Evolutionary conservation across 2,888 invertebrate genomes (phyloP).

Genomic region (Macrophya alboannulata): DNA sequence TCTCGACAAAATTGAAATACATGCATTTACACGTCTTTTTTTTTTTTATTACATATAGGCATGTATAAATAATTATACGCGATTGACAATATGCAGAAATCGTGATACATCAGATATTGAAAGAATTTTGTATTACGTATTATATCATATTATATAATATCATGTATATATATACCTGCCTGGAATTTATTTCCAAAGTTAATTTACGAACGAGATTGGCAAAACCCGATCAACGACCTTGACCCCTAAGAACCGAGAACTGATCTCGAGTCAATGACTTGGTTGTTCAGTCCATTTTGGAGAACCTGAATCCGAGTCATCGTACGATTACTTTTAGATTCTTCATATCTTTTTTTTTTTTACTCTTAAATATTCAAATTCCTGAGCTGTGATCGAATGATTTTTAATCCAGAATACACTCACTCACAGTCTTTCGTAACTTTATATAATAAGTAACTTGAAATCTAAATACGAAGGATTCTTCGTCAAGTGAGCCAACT

Average conservation of each 20-base stretch:
- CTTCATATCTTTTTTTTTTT: not conserved
- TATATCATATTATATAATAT: not conserved
- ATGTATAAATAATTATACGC: too few species aligned
- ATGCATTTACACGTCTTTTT: not conserved
- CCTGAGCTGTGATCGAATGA: not conserved
- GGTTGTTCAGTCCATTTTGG: constrained; percentile 32
- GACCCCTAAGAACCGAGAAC: constrained; percentile 25
- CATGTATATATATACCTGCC: not conserved
- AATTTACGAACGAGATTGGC: constrained; percentile 22
- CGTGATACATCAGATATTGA: not conserved
- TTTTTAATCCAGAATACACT: not conserved
- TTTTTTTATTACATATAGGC: too few species aligned
- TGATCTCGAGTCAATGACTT: constrained; percentile 45
- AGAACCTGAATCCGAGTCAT: constrained; percentile 45
- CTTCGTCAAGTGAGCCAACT: too few species aligned
- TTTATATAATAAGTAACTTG: not conserved
- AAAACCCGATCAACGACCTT: constrained; percentile 45
- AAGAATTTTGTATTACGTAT: not conserved
- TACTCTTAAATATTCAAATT: not conserved
- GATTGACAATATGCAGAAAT: not conserved
- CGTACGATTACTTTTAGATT: constrained; percentile 42
- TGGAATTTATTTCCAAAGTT: not conserved
- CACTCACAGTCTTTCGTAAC: not conserved
- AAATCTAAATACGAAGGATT: too few species aligned
- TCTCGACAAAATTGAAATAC: not conserved